These are phyloP conservation scores for Teleogryllus oceanicus DNA, from an alignment of 2,888 invertebrate genomes.

Conservation along the genomic window DNA sequence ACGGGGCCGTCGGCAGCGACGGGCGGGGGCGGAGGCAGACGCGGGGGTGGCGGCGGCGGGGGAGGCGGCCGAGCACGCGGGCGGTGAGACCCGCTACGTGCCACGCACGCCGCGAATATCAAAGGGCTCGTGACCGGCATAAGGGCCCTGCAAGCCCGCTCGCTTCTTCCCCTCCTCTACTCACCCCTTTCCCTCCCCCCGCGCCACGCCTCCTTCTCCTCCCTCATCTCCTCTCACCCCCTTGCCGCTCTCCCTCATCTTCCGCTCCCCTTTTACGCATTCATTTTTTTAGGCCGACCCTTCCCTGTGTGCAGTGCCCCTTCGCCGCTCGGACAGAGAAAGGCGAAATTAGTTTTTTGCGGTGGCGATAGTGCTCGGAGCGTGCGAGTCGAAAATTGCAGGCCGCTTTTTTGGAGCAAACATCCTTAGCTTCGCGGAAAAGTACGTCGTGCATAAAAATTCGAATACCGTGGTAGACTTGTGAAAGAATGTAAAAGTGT, in stretches of 20 bases:
- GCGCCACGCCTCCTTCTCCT: neutral
- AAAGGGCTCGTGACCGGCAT: slow-evolving; percentile 18
- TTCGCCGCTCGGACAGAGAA: neutral
- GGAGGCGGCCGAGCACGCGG: neutral
- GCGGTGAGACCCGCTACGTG: slow-evolving; percentile 1
- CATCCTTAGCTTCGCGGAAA: neutral
- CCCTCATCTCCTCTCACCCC: neutral
- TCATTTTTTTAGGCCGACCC: neutral
- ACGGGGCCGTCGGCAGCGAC: neutral
- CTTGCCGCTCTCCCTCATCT: neutral
- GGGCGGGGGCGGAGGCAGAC: neutral
- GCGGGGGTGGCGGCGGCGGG: neutral
- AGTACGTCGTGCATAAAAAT: neutral
- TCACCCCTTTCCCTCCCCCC: neutral
- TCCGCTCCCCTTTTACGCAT: slow-evolving; percentile 4
- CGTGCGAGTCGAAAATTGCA: slow-evolving; percentile 1
- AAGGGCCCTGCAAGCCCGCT: slow-evolving; percentile 3
- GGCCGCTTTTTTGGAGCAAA: neutral
- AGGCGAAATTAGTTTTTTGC: slow-evolving; percentile 4
- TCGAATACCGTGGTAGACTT: neutral
- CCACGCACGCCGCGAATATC: slow-evolving; percentile 18
- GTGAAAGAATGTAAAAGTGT: too few species aligned
- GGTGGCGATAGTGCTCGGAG: neutral
- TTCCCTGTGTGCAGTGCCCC: neutral
- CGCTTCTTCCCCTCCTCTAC: neutral